A percentile compares a stretch with the other conserved stretches of the same genome.
Evolutionary conservation across 1,140 invertebrate genomes (phyloP).

Genomic region (Coenobita brevimanus): DNA sequence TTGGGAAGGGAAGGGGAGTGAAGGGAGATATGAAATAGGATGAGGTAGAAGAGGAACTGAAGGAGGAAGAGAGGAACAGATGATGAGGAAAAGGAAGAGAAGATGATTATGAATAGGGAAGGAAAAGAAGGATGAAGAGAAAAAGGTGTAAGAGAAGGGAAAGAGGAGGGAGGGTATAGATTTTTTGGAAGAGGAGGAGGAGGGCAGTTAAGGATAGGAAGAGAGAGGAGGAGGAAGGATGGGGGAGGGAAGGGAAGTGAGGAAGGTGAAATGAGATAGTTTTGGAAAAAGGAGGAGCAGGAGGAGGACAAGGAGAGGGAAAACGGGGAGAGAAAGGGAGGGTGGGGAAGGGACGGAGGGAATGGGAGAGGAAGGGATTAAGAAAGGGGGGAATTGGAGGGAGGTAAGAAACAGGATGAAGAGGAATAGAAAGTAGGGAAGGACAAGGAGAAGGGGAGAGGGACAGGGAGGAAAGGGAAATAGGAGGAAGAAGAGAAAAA

Average conservation of each 20-base stretch:
- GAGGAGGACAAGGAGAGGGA: background rate
- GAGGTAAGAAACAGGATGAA: background rate
- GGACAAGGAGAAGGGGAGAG: too few species aligned
- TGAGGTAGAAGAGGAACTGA: background rate
- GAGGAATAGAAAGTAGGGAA: background rate
- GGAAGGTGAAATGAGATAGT: background rate
- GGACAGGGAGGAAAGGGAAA: background rate
- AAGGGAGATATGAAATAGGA: background rate
- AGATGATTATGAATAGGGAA: background rate
- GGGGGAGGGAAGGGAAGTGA: background rate
- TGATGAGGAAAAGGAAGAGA: background rate
- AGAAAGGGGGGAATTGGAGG: background rate
- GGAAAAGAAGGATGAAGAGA: background rate
- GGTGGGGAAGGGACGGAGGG: background rate
- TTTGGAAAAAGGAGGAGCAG: background rate
- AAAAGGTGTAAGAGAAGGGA: background rate
- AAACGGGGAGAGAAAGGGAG: background rate
- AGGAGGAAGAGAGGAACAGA: background rate
- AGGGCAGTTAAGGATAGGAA: background rate
- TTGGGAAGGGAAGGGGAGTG: too few species aligned
- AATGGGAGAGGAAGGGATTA: background rate
- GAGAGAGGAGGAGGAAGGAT: background rate
- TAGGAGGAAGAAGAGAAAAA: background rate
- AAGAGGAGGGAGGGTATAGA: background rate
- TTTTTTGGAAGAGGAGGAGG: background rate